phyloP scores from a whole-genome alignment of 2,888 invertebrate genomes.

The Disparrhopalites patrizii region DNA sequence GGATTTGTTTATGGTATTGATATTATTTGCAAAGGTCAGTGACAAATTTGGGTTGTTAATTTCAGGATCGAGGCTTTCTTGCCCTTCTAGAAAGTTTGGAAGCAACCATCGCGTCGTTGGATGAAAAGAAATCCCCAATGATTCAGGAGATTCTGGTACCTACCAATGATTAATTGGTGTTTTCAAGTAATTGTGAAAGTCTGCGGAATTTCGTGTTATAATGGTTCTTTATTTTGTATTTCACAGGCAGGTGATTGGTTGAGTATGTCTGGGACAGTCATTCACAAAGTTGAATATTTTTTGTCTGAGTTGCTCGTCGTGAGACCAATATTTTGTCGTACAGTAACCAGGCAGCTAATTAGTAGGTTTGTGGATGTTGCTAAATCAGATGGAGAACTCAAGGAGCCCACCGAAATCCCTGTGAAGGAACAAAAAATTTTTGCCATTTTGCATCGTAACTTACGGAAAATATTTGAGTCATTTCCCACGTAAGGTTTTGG shows the following conservation, averaged over 20 bases:
- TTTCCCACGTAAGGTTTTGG: constrained; percentile 34
- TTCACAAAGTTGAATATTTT: constrained; percentile 32
- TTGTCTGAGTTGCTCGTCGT: constrained; percentile 33
- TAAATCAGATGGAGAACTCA: background rate
- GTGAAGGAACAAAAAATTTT: constrained; percentile 30
- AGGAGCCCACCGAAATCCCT: constrained; percentile 16
- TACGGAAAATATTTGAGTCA: constrained; percentile 28
- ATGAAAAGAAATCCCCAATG: constrained; percentile 36
- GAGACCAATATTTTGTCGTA: constrained; percentile 32
- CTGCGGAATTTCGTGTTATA: constrained; percentile 5
- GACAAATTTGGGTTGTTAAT: background rate
- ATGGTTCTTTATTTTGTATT: background rate
- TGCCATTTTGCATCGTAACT: constrained; percentile 32
- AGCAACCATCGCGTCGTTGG: constrained; percentile 28
- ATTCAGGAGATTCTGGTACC: constrained; percentile 31
- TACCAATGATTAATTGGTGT: too few relatives aligned
- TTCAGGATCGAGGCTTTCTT: constrained; percentile 34
- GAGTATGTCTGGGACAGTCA: constrained; percentile 31
- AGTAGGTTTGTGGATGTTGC: constrained; percentile 23
- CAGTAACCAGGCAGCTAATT: constrained; percentile 30
- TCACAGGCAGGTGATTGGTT: constrained; percentile 35
- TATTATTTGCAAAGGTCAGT: background rate
- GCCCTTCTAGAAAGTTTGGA: constrained; percentile 33
- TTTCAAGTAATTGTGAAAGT: too few relatives aligned
- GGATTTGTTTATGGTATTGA: background rate